Conservation (phyloP, 1,140 invertebrate species). For the Drosophila kepulauana region DNA sequence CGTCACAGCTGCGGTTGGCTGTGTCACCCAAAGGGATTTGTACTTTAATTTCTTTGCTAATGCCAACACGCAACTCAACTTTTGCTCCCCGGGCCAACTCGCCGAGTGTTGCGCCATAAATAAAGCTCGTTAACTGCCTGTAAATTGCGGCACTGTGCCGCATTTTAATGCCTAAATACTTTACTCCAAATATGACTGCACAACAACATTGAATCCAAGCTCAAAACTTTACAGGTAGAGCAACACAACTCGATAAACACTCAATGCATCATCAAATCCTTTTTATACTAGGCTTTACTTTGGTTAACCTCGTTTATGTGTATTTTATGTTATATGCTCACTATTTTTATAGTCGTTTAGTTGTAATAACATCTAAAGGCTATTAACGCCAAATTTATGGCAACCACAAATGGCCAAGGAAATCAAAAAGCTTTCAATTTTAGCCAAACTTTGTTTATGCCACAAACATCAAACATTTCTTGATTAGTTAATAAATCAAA, state of each 20-base stretch:
- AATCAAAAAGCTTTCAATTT: too few species aligned
- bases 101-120: constrained; percentile 46
- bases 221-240: constrained; percentile 10
- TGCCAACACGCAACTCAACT: constrained; percentile 44
- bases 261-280: constrained; percentile 4
- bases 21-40: constrained; percentile 70
- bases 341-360: neutral
- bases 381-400: too few species aligned
- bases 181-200: constrained; percentile 3
- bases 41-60: constrained; percentile 76
- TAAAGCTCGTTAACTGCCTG: constrained; percentile 47
- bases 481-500: neutral
- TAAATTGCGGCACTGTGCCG: constrained; percentile 34
- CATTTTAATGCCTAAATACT: constrained; percentile 43
- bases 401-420: too few species aligned
- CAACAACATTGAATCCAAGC: neutral
- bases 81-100: constrained; percentile 5
- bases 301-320: neutral
- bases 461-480: neutral
- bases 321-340: neutral
- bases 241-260: constrained; percentile 12
- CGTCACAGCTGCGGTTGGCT: constrained; percentile 46
- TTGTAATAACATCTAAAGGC: neutral
- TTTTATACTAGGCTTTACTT: neutral
- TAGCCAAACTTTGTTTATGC: neutral